Evolutionary conservation across 2,797 vertebrate genomes (phyloP), one percentile per base, ranked within the genome.

Genomic region (Intellagama lesueurii): DNA sequence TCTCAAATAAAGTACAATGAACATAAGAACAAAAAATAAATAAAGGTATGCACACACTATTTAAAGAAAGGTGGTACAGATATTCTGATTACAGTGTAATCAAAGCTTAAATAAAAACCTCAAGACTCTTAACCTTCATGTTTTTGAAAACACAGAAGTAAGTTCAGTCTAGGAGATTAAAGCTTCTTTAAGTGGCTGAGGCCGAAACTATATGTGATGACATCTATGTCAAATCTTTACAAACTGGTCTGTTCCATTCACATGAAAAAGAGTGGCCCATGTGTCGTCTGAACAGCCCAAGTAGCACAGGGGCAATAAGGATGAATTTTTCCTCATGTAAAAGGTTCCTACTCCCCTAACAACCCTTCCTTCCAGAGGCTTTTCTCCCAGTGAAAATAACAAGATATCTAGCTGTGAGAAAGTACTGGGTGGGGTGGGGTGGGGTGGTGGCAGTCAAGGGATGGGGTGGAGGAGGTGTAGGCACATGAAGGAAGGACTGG

Each of bases 61-160:
- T 81, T 88, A 66, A 76, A 83, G 87, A 88, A 68, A 78, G 35
- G 75, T 26, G 66, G 30, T 26, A 66, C 80, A 88, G 26, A 76
- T 75, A 66, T 76, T 47, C 64, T 64, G 56, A 83, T 76, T 69
- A 49, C 35, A 9, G 30, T 32, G 19, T 75, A 82, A 82, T 66
- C 70, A 30, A 73, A 73, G 6, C 28, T 75, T 64, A 35, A 81
- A 73, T 26, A 81, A 68, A 56, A 81, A 44, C 14, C 44, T 47
- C 52, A n/a, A 24, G n/a, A 8, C 72, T 81, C 85, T 87, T 81
- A 87, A 87, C 68, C 16, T 60, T 81, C 30, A 4, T 19, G 7
- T 17, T 35, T 81, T n/a, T 22, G 32, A 28, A 73, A 40, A 81
- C 26, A 6, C 1, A 26, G 32, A 70, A 17, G 49, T 70, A 75